These are phyloP conservation scores for Dipodomys spectabilis DNA, from an alignment of 2,113 vertebrate genomes.

Conservation along the genomic window DNA sequence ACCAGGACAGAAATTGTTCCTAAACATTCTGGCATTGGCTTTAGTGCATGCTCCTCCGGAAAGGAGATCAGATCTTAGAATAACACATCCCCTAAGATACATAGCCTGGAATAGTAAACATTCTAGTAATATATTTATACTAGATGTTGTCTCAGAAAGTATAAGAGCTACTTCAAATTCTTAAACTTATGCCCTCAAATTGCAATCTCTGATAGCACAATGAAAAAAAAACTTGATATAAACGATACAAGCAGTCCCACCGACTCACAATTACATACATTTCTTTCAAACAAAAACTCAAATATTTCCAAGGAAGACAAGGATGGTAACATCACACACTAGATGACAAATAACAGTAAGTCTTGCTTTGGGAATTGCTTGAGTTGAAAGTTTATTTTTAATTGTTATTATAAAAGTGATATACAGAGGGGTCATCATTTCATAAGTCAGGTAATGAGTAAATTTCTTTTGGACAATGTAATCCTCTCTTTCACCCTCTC, in stretches of 20 bases:
- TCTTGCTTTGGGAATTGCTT: slow-evolving; percentile 43
- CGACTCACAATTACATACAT: slow-evolving; percentile 24
- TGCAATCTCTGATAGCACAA: background rate
- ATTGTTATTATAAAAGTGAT: too few species aligned
- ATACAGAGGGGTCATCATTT: too few species aligned
- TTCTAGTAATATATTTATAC: slow-evolving; percentile 50
- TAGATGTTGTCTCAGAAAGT: slow-evolving; percentile 62
- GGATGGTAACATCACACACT: slow-evolving; percentile 15
- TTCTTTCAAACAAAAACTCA: slow-evolving; percentile 71
- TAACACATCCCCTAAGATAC: slow-evolving; percentile 33
- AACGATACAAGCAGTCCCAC: background rate
- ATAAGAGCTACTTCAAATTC: slow-evolving; percentile 62
- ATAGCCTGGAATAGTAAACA: slow-evolving; percentile 63
- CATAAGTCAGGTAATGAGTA: too few species aligned
- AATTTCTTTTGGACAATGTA: too few species aligned
- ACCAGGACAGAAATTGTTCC: slow-evolving; percentile 40
- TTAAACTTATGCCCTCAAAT: slow-evolving; percentile 49
- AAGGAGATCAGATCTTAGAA: slow-evolving; percentile 49
- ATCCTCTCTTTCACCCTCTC: too few species aligned
- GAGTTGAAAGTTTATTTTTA: slow-evolving; percentile 29
- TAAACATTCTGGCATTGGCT: slow-evolving; percentile 34
- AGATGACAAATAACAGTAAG: slow-evolving; percentile 68
- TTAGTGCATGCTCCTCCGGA: slow-evolving; percentile 21
- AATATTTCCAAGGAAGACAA: slow-evolving; percentile 67
- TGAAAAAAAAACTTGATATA: slow-evolving; percentile 44